Percentiles rank a stretch among this genome's conserved stretches.
These are phyloP conservation scores for Nycteola revayana DNA, from an alignment of 2,888 invertebrate genomes.

Conservation along the genomic window DNA sequence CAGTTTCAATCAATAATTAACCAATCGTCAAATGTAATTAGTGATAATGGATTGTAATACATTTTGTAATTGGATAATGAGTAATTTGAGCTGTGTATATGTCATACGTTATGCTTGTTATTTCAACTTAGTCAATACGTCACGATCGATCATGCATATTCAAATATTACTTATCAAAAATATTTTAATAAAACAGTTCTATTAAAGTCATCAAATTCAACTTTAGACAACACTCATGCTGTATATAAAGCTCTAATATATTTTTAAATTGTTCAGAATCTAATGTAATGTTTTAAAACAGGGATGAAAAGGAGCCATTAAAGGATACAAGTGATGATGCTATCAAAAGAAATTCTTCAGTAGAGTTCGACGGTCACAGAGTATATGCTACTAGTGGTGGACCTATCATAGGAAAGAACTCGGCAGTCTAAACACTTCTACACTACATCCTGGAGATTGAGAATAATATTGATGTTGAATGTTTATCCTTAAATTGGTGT, in stretches of 20 bases:
- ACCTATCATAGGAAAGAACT: constrained; percentile 93
- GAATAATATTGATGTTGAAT: constrained; percentile 20
- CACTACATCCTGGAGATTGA: constrained; percentile 12
- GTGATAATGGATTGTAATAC: no score
- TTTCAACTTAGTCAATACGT: no score
- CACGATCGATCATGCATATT: no score
- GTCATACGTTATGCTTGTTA: no score
- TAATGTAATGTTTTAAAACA: constrained; percentile 37
- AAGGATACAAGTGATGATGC: constrained; percentile 86
- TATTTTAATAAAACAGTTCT: no score
- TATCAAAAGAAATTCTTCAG: constrained; percentile 88
- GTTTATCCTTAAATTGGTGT: constrained; percentile 23
- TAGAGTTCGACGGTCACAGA: constrained; percentile 91
- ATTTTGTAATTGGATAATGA: no score
- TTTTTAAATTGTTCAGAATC: constrained; percentile 3
- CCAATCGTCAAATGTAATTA: no score
- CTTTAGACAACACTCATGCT: constrained; percentile 12
- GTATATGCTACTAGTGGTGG: constrained; percentile 92
- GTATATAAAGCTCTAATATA: constrained; percentile 35
- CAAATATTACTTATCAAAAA: no score
- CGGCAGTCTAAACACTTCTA: constrained; percentile 85
- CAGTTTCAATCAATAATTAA: no score
- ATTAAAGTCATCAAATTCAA: no score
- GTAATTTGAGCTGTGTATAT: no score
- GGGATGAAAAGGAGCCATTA: constrained; percentile 92